phyloP scores from a whole-genome alignment of 2,888 invertebrate species.

The Artemia sinica region DNA sequence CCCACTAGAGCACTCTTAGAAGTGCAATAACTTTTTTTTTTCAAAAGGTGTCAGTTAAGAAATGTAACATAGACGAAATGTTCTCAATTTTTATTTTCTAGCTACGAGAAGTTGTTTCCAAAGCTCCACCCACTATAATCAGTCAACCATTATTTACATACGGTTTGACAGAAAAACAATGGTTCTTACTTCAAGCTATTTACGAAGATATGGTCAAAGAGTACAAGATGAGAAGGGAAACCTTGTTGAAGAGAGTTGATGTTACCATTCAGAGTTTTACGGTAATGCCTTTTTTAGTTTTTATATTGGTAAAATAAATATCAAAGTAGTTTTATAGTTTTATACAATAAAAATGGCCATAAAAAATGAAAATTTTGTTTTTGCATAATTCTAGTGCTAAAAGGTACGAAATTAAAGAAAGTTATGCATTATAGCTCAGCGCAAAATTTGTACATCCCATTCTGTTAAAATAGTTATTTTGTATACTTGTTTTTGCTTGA shows the following conservation, averaged over 20 bases:
- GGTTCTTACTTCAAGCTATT: slow-evolving; percentile 51
- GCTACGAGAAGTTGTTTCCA: slow-evolving; percentile 30
- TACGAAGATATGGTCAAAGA: slow-evolving; percentile 60
- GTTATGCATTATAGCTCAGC: too few relatives aligned
- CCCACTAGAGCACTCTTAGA: too few relatives aligned
- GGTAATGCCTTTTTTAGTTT: slow-evolving; percentile 34
- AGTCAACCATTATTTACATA: slow-evolving; percentile 58
- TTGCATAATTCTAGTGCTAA: neutral
- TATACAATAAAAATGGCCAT: neutral
- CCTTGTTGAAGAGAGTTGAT: slow-evolving; percentile 74
- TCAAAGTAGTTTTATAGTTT: too few relatives aligned
- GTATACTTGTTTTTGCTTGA: too few relatives aligned
- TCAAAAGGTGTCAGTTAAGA: too few relatives aligned
- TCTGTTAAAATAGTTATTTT: too few relatives aligned
- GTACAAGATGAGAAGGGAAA: slow-evolving; percentile 62
- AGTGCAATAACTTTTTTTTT: too few relatives aligned
- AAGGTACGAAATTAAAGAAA: too few relatives aligned
- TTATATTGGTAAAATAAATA: too few relatives aligned
- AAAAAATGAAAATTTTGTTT: slow-evolving; percentile 10
- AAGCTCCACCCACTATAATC: slow-evolving; percentile 39
- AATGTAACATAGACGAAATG: too few relatives aligned
- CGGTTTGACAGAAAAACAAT: slow-evolving; percentile 57
- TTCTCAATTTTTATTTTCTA: slow-evolving; percentile 25
- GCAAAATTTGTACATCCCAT: too few relatives aligned
- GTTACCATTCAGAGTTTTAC: slow-evolving; percentile 92